Conservation (phyloP, 2,888 invertebrate genomes). For the Aromia moschata region DNA sequence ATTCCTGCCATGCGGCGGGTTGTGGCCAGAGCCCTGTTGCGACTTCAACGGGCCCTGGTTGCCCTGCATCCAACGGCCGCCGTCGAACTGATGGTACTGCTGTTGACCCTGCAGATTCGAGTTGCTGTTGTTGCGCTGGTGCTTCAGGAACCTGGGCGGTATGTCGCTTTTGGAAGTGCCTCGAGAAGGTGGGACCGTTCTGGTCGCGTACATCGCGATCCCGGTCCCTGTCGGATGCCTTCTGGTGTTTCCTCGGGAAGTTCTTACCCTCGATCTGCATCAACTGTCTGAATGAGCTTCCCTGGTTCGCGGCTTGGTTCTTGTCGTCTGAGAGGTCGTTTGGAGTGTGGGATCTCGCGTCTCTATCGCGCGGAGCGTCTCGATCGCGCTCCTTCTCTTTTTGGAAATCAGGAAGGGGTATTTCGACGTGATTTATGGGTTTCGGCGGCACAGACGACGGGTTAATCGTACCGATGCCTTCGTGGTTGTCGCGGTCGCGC, state of each 20-base stretch:
- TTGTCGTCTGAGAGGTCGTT: constrained; percentile 47
- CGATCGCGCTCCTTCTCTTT: constrained; percentile 58
- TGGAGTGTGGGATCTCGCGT: constrained; percentile 47
- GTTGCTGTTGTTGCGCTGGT: constrained; percentile 70
- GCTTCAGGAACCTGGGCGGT: constrained; percentile 86
- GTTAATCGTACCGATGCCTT: constrained; percentile 62
- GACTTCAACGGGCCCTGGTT: constrained; percentile 33
- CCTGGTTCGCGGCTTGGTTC: constrained; percentile 46
- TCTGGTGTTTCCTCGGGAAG: constrained; percentile 49
- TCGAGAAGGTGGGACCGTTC: constrained; percentile 72
- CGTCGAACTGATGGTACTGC: constrained; percentile 40
- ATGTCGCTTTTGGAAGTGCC: constrained; percentile 83
- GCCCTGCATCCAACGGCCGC: constrained; percentile 43
- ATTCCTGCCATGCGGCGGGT: constrained; percentile 34
- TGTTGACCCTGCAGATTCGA: constrained; percentile 50
- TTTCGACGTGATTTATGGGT: constrained; percentile 61
- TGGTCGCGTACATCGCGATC: constrained; percentile 62
- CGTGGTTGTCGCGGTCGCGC: constrained; percentile 66
- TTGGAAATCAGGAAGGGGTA: constrained; percentile 68
- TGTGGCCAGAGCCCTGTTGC: constrained; percentile 25
- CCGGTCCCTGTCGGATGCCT: constrained; percentile 53
- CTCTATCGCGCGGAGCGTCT: constrained; percentile 35
- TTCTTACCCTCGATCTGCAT: constrained; percentile 61
- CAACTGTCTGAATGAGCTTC: constrained; percentile 55
- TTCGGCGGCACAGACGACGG: constrained; percentile 59